Evolutionary conservation across 2,888 invertebrate genomes (phyloP).

Genomic region (Hydrotaea diabolus): DNA sequence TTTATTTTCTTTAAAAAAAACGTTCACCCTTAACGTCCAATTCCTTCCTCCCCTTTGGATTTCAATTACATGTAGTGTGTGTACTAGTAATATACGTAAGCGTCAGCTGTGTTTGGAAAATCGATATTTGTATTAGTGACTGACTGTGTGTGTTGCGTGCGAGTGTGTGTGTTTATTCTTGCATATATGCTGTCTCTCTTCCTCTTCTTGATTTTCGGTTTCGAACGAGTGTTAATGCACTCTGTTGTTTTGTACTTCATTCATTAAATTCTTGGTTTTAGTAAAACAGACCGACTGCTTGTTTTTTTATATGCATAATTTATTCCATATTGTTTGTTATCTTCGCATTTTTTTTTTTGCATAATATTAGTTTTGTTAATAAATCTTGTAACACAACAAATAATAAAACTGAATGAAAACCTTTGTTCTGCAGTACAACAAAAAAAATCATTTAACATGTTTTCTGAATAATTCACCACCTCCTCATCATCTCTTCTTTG

Average conservation of each 20-base stretch:
- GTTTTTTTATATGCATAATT: background rate
- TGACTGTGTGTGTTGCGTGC: no score
- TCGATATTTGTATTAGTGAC: constrained; percentile 48
- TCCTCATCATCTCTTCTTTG: background rate
- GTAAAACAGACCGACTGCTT: background rate
- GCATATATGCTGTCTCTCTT: constrained; percentile 39
- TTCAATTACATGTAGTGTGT: constrained; percentile 39
- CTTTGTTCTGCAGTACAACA: background rate
- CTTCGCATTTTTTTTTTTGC: background rate
- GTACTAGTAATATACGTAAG: constrained; percentile 8
- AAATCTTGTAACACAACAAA: background rate
- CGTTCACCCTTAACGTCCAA: constrained; percentile 29
- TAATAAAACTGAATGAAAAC: background rate
- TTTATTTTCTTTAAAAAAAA: constrained; percentile 2
- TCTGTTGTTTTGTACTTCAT: constrained; percentile 36
- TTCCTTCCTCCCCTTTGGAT: constrained; percentile 1
- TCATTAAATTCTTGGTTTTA: constrained; percentile 29
- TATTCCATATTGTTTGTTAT: background rate
- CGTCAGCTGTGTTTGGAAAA: constrained; percentile 65
- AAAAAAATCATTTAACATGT: background rate
- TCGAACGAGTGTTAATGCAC: constrained; percentile 5
- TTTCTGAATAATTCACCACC: constrained; percentile 17
- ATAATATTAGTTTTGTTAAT: background rate
- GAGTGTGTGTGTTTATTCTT: constrained; percentile 13
- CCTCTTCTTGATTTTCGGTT: background rate